Conservation (phyloP, 2,888 invertebrate genomes). For the Masnerella sp. region DNA sequence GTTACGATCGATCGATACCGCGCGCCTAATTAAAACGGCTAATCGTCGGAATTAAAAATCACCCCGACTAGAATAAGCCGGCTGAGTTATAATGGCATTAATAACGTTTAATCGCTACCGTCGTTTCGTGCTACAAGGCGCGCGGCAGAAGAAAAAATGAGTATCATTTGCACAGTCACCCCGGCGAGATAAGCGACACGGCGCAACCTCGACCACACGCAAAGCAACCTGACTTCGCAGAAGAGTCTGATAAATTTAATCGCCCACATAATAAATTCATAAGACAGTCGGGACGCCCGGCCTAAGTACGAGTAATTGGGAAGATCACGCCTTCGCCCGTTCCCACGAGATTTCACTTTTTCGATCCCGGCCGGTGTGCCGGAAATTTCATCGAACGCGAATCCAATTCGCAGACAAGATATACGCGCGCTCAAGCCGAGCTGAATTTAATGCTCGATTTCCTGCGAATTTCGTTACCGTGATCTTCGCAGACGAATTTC, state of each 20-base stretch:
- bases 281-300: slow-evolving; percentile 21
- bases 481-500: too few species aligned
- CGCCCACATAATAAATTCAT: slow-evolving; percentile 47
- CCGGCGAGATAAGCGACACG: slow-evolving; percentile 39
- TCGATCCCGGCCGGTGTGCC: too few species aligned
- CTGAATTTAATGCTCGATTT: too few species aligned
- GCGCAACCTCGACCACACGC: slow-evolving; percentile 44
- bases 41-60: not conserved
- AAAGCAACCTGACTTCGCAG: slow-evolving; percentile 52
- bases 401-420: too few species aligned
- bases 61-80: not conserved
- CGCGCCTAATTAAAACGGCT: slow-evolving; percentile 13
- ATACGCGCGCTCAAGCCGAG: too few species aligned
- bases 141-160: slow-evolving; percentile 22
- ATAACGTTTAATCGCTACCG: slow-evolving; percentile 36
- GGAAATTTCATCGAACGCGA: too few species aligned
- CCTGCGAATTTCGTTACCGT: too few species aligned
- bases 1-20: slow-evolving; percentile 1
- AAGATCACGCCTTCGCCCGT: too few species aligned
- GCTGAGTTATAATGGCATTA: slow-evolving; percentile 9
- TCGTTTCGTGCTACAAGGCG: slow-evolving; percentile 3
- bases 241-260: slow-evolving; percentile 49
- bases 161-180: slow-evolving; percentile 45
- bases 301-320: not conserved
- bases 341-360: too few species aligned